Conservation (phyloP, 2,113 vertebrate species). For the Nycticryphes semicollaris region DNA sequence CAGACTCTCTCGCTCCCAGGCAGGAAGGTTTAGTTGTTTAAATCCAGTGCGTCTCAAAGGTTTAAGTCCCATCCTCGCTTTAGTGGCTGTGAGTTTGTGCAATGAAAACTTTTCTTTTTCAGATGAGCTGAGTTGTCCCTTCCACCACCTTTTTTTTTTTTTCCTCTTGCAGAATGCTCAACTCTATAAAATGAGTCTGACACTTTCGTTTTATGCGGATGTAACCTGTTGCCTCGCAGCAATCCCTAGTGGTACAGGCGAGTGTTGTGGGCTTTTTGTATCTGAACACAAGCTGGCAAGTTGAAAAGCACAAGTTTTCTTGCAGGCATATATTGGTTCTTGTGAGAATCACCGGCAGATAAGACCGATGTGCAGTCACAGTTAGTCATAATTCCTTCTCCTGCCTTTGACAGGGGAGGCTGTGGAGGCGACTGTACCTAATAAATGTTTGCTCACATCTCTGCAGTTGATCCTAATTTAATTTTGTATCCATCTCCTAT, state of each 20-base stretch:
- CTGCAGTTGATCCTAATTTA: neutral
- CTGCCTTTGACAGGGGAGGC: neutral
- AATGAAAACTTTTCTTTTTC: neutral
- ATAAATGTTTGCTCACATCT: neutral
- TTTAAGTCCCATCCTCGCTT: neutral
- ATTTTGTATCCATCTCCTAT: neutral
- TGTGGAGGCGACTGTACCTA: neutral
- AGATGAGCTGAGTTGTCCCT: neutral
- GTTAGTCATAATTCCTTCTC: neutral
- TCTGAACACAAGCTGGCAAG: neutral
- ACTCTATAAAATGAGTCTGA: neutral
- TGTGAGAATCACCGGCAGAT: neutral
- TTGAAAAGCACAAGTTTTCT: too few species aligned
- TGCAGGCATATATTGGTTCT: neutral
- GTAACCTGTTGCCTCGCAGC: neutral
- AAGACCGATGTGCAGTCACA: neutral
- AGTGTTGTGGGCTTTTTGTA: neutral
- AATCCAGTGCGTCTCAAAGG: neutral
- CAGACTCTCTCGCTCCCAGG: neutral
- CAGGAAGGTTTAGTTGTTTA: neutral
- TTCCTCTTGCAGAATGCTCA: neutral
- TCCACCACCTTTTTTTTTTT: neutral
- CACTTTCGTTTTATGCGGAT: neutral
- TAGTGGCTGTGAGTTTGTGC: neutral
- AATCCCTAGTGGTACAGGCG: neutral